A percentile compares a stretch with the other conserved stretches of the same genome.
Conservation (phyloP, 2,797 vertebrate species). For the Borostomias antarcticus region DNA sequence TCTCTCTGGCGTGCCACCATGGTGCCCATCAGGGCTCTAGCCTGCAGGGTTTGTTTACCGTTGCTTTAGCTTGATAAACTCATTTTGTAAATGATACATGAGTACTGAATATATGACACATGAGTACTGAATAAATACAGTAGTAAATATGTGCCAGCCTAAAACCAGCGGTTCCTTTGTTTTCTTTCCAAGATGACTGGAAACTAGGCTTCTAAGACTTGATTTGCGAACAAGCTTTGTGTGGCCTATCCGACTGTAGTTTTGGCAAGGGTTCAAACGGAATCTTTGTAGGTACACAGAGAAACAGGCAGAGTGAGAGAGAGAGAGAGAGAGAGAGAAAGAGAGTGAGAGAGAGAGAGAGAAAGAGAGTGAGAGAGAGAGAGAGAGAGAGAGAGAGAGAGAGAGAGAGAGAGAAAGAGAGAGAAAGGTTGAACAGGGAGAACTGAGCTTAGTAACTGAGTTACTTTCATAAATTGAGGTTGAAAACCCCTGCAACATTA, state of each 20-base stretch:
- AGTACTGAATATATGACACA: too few species aligned
- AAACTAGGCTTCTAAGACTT: not conserved
- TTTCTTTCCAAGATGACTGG: not conserved
- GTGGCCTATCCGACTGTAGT: not conserved
- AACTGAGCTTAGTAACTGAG: not conserved
- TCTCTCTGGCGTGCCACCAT: not conserved
- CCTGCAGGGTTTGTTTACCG: not conserved
- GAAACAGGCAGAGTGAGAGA: not conserved
- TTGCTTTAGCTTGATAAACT: too few species aligned
- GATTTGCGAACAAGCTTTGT: not conserved
- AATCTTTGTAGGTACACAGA: not conserved
- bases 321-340: not conserved
- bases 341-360: not conserved
- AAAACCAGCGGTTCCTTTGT: too few species aligned
- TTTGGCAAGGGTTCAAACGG: not conserved
- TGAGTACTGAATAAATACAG: too few species aligned
- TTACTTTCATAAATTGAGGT: not conserved
- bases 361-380: not conserved
- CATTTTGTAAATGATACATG: too few species aligned
- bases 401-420: not conserved
- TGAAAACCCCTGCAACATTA: not conserved
- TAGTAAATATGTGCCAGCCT: too few species aligned
- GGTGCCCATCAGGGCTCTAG: not conserved
- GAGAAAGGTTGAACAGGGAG: not conserved
- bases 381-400: not conserved